Base-by-base conservation (phyloP, 2,113 vertebrate genomes). In the Bubo blakistoni region DNA sequence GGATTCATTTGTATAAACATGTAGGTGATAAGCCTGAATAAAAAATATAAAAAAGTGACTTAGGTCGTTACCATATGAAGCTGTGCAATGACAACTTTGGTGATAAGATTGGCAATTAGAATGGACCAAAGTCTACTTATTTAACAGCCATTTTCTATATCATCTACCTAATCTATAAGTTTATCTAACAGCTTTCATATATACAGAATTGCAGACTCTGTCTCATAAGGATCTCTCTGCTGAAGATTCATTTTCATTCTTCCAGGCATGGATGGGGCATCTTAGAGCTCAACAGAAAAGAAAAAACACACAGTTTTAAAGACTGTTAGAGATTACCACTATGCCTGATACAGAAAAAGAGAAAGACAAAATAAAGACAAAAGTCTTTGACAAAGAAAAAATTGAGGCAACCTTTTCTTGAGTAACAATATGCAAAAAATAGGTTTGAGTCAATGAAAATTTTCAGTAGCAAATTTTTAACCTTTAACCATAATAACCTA, bases 311-410 rank as follows among this genome's bases (percentile, higher is more conserved):
- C 9, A 26, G 3, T 65, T 36, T 59, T 15, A 52, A 69, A 76
- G 29, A 8, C 22, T 57, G 7, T 69, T 36, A 54, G 40, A 67
- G 8, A 1, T n/a, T 76, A 36, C 1, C 0, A 0, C 3, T 24
- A 21, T 21, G 12, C 4, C 7, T 47, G 14, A 58, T 63, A 44
- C 77, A 63, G 11, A 14, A 7, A 38, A 67, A 32, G 6, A 44
- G 10, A 59, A 62, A 76, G 19, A 4, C 3, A 61, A 71, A 62
- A 46, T 12, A 27, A 49, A 65, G 54, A n/a, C 5, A 57, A 42
- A 70, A 62, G 11, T 42, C 17, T 62, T 42, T 47, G 17, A 36
- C 6, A 77, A 51, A 46, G 5, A 34, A 49, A 73, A 67, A 42
- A 32, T 25, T 6, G 6, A 38, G 7, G 6, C 12, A 67, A 38